Percentiles rank a stretch among this genome's conserved stretches.
phyloP scores from a whole-genome alignment of 2,113 vertebrate genomes.

The Eretmodus cyanostictus region DNA sequence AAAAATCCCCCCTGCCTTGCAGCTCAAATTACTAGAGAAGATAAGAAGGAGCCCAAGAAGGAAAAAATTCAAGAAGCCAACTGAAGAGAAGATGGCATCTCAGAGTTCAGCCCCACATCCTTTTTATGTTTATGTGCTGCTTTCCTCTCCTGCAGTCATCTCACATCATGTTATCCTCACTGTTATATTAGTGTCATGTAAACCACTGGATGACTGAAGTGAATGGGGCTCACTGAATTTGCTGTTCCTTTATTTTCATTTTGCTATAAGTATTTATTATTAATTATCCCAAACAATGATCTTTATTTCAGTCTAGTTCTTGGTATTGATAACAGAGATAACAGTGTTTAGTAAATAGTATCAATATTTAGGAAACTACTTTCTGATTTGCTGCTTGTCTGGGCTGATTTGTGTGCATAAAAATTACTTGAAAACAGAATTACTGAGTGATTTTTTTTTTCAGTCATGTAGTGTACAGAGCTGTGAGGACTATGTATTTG shows the following conservation, averaged over 20 bases:
- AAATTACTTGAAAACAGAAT: background rate
- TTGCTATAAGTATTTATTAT: background rate
- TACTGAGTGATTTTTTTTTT: background rate
- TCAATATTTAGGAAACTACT: background rate
- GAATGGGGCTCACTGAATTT: background rate
- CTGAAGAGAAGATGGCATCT: background rate
- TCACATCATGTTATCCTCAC: background rate
- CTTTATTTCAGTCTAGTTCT: background rate
- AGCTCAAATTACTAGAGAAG: slow-evolving; percentile 67
- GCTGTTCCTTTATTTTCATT: background rate
- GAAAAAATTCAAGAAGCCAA: background rate
- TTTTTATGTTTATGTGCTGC: background rate
- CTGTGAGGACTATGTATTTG: background rate
- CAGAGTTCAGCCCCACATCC: background rate
- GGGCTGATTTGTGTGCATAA: slow-evolving; percentile 8
- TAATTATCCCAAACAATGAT: background rate
- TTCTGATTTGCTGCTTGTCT: background rate
- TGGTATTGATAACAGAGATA: background rate
- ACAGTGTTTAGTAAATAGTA: background rate
- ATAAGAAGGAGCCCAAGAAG: slow-evolving; percentile 57
- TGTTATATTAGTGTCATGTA: background rate
- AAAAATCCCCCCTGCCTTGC: background rate
- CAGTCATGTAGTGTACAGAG: background rate
- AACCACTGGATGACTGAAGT: background rate
- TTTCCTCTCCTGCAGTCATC: background rate